A percentile compares a stretch with the other conserved stretches of the same genome.
Conservation (phyloP, 2,888 invertebrate genomes). For the Brenthis daphne region DNA sequence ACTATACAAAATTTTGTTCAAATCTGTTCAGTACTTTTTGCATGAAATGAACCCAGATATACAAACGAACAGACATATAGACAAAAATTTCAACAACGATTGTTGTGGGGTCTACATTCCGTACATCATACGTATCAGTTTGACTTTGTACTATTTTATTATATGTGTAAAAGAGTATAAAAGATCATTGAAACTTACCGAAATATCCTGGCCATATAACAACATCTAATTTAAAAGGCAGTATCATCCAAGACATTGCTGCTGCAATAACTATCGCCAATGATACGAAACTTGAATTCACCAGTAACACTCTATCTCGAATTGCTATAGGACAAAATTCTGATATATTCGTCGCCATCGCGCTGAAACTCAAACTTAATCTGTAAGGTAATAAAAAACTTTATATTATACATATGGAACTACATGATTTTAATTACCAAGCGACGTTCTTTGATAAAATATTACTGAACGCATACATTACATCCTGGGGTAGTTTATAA, state of each 20-base stretch:
- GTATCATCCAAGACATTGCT: slow-evolving; percentile 53
- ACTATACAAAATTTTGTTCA: too few relatives aligned
- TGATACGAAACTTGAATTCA: slow-evolving; percentile 51
- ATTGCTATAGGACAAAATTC: slow-evolving; percentile 53
- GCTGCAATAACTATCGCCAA: slow-evolving; percentile 48
- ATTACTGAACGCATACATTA: slow-evolving; percentile 8
- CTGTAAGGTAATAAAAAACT: slow-evolving; percentile 45
- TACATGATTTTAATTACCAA: neutral
- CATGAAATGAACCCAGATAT: too few relatives aligned
- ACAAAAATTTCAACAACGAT: too few relatives aligned
- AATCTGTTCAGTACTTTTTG: too few relatives aligned
- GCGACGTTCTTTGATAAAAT: neutral
- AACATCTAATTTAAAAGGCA: slow-evolving; percentile 47
- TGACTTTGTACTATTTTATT: too few relatives aligned
- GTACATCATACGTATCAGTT: too few relatives aligned
- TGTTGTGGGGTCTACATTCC: too few relatives aligned
- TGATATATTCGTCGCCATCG: slow-evolving; percentile 52
- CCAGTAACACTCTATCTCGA: slow-evolving; percentile 51
- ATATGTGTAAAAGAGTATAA: neutral
- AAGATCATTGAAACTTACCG: slow-evolving; percentile 45
- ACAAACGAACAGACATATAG: too few relatives aligned
- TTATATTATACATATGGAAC: neutral
- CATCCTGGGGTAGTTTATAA: slow-evolving; percentile 9
- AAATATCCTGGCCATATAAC: slow-evolving; percentile 50
- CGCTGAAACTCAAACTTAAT: slow-evolving; percentile 52